Evolutionary conservation across 1,140 invertebrate species (phyloP).

Genomic region (Tachypleus tridentatus): DNA sequence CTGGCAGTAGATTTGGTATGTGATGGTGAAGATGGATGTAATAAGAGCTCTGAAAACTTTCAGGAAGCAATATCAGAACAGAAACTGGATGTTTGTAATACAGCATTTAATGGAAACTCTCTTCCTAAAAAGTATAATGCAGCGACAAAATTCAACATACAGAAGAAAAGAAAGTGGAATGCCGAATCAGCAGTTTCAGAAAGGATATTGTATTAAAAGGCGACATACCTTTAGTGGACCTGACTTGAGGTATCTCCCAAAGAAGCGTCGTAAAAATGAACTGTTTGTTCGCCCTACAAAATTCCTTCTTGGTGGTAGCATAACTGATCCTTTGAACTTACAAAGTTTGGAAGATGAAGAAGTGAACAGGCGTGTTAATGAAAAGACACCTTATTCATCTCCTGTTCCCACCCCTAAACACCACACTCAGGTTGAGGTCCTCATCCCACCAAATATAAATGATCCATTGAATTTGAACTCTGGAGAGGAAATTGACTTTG

Average conservation of each 20-base stretch:
- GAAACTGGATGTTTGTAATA: neutral
- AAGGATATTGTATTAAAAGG: neutral
- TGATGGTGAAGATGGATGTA: neutral
- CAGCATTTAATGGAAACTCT: neutral
- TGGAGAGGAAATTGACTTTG: constrained; percentile 60
- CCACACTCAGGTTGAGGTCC: constrained; percentile 71
- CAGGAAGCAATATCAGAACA: neutral
- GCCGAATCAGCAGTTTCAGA: neutral
- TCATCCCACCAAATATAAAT: constrained; percentile 80
- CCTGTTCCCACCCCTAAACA: constrained; percentile 74
- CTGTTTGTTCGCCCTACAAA: constrained; percentile 65
- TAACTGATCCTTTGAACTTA: constrained; percentile 85
- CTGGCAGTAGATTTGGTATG: neutral
- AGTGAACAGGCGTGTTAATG: constrained; percentile 62
- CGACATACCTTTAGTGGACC: constrained; percentile 2
- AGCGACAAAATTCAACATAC: neutral
- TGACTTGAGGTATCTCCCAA: neutral
- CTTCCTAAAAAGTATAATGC: neutral
- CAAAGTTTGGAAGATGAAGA: constrained; percentile 83
- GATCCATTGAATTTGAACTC: constrained; percentile 79
- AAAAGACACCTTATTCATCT: constrained; percentile 72
- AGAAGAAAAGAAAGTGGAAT: neutral
- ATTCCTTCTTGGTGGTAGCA: constrained; percentile 88
- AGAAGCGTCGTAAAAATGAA: constrained; percentile 20
- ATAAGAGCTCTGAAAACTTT: neutral